These are phyloP conservation scores for Speoplatyrhinus poulsoni DNA, from an alignment of 2,113 vertebrate genomes.

Conservation along the genomic window DNA sequence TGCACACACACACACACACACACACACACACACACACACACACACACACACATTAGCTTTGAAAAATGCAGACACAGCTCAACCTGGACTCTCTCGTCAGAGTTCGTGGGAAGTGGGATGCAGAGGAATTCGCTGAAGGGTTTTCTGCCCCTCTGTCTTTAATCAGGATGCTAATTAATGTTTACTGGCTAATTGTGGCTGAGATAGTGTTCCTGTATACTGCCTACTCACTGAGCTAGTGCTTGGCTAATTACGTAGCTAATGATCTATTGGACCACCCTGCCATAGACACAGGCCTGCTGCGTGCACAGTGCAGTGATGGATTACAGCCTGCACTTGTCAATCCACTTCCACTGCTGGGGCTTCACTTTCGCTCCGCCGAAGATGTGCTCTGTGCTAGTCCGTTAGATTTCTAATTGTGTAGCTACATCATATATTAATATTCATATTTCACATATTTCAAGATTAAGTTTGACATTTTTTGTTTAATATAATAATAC, in stretches of 20 bases:
- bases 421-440: too few relatives aligned
- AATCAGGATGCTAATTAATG: slow-evolving; percentile 73
- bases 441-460: too few relatives aligned
- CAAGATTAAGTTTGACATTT: too few relatives aligned
- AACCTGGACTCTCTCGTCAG: slow-evolving; percentile 56
- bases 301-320: slow-evolving; percentile 57
- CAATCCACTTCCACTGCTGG: slow-evolving; percentile 3
- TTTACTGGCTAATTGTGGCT: slow-evolving; percentile 71
- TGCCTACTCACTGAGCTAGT: slow-evolving; percentile 39
- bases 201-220: slow-evolving; percentile 62
- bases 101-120: slow-evolving; percentile 45
- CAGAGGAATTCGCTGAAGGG: slow-evolving; percentile 62
- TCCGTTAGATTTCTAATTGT: too few relatives aligned
- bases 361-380: neutral
- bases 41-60: slow-evolving; percentile 56
- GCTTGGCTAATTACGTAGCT: slow-evolving; percentile 66
- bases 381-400: too few relatives aligned
- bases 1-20: slow-evolving; percentile 9
- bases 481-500: too few relatives aligned
- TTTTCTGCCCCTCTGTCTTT: slow-evolving; percentile 66
- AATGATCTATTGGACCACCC: slow-evolving; percentile 61
- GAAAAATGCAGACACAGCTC: slow-evolving; percentile 68
- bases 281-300: slow-evolving; percentile 51
- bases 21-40: neutral
- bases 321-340: slow-evolving; percentile 51